Percentiles rank a stretch among this genome's conserved stretches.
These are phyloP conservation scores for Nephrotoma flavescens DNA, from an alignment of 2,888 invertebrate species.

Conservation along the genomic window DNA sequence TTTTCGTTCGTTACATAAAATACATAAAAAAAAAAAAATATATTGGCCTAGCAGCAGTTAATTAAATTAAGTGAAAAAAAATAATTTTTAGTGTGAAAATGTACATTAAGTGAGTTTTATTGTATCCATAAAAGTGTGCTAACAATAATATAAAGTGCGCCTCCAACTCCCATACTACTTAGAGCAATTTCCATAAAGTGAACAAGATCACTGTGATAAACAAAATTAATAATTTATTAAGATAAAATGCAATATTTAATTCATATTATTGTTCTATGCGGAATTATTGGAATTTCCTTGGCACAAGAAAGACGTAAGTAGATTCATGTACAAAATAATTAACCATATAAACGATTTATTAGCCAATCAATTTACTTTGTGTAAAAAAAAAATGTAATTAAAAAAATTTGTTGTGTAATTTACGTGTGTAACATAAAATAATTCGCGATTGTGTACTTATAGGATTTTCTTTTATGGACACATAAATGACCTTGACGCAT, in stretches of 20 bases:
- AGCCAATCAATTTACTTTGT: too few species aligned
- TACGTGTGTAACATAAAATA: background rate
- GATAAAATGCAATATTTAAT: background rate
- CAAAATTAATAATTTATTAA: background rate
- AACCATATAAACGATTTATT: background rate
- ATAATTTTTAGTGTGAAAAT: background rate
- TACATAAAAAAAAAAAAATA: background rate
- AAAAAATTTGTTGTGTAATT: background rate
- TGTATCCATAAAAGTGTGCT: background rate
- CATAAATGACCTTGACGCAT: background rate
- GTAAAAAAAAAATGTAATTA: background rate
- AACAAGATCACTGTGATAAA: background rate
- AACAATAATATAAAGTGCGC: background rate
- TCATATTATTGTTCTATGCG: background rate
- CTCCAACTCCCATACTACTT: background rate
- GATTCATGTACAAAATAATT: background rate
- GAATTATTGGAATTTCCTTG: background rate
- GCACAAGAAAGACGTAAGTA: background rate
- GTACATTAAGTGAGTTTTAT: background rate
- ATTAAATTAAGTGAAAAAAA: background rate
- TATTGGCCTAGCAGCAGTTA: background rate
- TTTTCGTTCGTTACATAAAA: background rate
- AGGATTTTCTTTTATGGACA: background rate
- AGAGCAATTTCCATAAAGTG: background rate
- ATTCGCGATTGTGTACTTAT: background rate